Conservation (phyloP, 2,113 vertebrate species). For the Scatophagus argus region DNA sequence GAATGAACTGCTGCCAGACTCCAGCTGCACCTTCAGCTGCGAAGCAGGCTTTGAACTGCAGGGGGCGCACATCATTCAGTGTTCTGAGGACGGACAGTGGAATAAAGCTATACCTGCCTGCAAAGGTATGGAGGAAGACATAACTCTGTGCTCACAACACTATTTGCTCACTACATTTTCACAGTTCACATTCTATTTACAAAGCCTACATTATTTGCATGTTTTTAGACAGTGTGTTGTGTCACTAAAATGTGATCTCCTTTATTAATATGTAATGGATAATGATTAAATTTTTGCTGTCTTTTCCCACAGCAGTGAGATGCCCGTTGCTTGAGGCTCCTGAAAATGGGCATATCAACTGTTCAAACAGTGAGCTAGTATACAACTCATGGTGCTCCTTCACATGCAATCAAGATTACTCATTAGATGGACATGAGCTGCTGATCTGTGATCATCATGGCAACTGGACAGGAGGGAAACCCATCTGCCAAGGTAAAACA, state of each 20-base stretch:
- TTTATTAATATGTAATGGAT: background rate
- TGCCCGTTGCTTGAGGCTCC: conserved; percentile 66
- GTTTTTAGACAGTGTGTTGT: background rate
- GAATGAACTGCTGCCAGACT: conserved; percentile 28
- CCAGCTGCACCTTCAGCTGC: conserved; percentile 74
- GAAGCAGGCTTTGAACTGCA: conserved; percentile 63
- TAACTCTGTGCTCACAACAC: background rate
- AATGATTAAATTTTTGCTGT: background rate
- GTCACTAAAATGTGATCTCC: background rate
- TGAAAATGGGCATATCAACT: conserved; percentile 69
- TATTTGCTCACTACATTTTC: background rate
- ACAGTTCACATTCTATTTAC: background rate
- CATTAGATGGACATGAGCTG: conserved; percentile 54
- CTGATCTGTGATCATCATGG: conserved; percentile 71
- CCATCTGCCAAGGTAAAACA: conserved; percentile 76
- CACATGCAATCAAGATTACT: conserved; percentile 67
- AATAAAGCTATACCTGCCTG: conserved; percentile 56
- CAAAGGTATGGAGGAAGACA: conserved; percentile 51
- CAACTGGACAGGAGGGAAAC: conserved; percentile 75
- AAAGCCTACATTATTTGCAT: background rate
- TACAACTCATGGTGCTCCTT: conserved; percentile 75
- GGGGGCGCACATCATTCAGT: conserved; percentile 47
- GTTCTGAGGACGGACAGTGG: conserved; percentile 66
- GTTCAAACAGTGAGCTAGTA: conserved; percentile 49
- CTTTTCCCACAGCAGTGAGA: conserved; percentile 59